phyloP scores from a whole-genome alignment of 1,140 invertebrate species.

The Andricus grossulariae region DNA sequence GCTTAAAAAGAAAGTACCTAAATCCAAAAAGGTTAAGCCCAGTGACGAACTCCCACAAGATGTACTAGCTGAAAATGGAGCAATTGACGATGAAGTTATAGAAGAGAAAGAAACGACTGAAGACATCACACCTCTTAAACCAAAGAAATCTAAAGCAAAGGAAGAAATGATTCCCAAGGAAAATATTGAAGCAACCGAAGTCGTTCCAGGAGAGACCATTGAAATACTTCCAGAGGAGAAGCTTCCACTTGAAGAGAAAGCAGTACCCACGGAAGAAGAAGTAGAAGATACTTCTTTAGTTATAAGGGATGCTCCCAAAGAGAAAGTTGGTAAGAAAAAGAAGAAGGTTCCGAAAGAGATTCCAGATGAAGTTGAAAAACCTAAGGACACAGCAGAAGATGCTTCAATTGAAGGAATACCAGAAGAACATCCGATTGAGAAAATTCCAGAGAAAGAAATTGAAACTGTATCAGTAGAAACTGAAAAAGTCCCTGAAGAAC shows the following conservation, averaged over 20 bases:
- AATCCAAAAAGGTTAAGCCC: conserved; percentile 39
- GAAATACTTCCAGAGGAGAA: not conserved
- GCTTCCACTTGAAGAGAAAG: not conserved
- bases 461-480: not conserved
- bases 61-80: conserved; percentile 44
- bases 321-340: not conserved
- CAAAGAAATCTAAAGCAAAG: conserved; percentile 38
- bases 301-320: conserved; percentile 24
- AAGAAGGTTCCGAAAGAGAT: not conserved
- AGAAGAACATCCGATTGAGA: not conserved
- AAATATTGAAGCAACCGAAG: not conserved
- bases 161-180: not conserved
- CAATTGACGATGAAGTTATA: conserved; percentile 41
- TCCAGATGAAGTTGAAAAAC: conserved; percentile 4
- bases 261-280: not conserved
- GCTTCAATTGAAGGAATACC: not conserved
- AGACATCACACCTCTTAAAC: not conserved
- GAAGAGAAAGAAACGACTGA: conserved; percentile 40
- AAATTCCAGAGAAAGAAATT: not conserved
- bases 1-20: conserved; percentile 32
- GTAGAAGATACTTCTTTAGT: not conserved
- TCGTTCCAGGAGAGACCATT: not conserved
- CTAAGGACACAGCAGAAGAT: not conserved
- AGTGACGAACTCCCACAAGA: conserved; percentile 59
- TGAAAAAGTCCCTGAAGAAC: conserved; percentile 37